Percentiles rank a stretch among this genome's conserved stretches.
Conservation (phyloP, 1,140 invertebrate genomes). For the Agraylea sexmaculata region DNA sequence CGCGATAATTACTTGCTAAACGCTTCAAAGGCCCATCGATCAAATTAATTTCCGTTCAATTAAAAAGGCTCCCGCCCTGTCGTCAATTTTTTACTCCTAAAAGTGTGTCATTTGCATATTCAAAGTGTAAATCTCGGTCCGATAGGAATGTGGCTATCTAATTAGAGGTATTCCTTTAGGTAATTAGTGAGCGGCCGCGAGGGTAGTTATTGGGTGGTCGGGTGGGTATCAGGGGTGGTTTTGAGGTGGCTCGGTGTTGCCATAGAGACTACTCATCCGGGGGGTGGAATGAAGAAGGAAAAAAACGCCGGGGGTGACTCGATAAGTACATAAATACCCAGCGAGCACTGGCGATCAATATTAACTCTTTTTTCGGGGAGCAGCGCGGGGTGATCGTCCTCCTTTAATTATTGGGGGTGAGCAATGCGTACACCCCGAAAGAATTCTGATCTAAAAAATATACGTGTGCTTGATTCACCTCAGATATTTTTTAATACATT, state of each 20-base stretch:
- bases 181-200: background rate
- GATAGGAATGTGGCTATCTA: background rate
- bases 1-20: no score
- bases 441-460: no score
- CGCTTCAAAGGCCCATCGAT: no score
- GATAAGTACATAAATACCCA: slow-evolving; percentile 28
- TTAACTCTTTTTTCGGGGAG: slow-evolving; percentile 30
- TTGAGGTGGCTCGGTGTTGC: slow-evolving; percentile 42
- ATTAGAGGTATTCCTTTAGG: slow-evolving; percentile 10
- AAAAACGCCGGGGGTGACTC: slow-evolving; percentile 44
- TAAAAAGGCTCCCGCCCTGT: no score
- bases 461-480: slow-evolving; percentile 20
- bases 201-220: background rate
- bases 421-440: no score
- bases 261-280: slow-evolving; percentile 46
- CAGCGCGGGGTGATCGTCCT: no score
- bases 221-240: slow-evolving; percentile 10
- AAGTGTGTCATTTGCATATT: no score
- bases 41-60: no score
- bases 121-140: no score
- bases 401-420: no score
- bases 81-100: no score
- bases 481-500: no score
- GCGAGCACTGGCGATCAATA: slow-evolving; percentile 40
- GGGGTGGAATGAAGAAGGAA: slow-evolving; percentile 39